Evolutionary conservation across 2,113 vertebrate genomes (phyloP), one percentile per base, ranked within the genome.

Genomic region (Nanorana parkeri): DNA sequence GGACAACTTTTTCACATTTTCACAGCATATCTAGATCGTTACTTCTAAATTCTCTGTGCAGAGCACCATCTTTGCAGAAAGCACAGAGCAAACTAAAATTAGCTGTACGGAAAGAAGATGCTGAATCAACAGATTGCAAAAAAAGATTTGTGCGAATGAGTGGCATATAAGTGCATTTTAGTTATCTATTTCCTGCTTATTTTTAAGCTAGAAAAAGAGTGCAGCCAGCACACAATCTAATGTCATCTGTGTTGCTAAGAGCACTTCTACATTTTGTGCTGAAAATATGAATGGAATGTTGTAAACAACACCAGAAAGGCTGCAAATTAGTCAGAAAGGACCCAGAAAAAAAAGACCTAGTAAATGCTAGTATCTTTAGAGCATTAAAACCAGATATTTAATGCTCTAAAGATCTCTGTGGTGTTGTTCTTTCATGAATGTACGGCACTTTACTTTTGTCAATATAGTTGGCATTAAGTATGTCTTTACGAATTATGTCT

Each of bases 131-230:
- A 81, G 79, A 81, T 81, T 20, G 19, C 55, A 69, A n/a, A 73
- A 32, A 17, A 15, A 64, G 54, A 64, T 72, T 81, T 21, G 55
- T 47, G 65, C 21, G 68, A 52, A 21, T 72, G 58, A 73, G 19
- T 54, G 56, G 68, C 55, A 81, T 23, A 26, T n/a, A 28, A 81
- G 68, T 65, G 68, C 79, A 54, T 16, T 26, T 32, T 81, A 72
- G 23, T 73, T 81, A 81, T 81, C 58, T 55, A 65, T 81, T 81
- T 81, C 79, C 79, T 81, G 79, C 73, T 81, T 80, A 69, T 80
- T 51, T 61, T 69, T 47, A 7, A 75, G 29, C 16, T 80, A 55
- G 23, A 69, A 60, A 58, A 58, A 69, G 68, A 63, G 36, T 55
- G 26, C 68, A 73, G 68, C 79, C 68, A 81, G 60, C 58, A 3